Evolutionary conservation across 2,888 invertebrate species (phyloP).

Genomic region (Lagria hirta): DNA sequence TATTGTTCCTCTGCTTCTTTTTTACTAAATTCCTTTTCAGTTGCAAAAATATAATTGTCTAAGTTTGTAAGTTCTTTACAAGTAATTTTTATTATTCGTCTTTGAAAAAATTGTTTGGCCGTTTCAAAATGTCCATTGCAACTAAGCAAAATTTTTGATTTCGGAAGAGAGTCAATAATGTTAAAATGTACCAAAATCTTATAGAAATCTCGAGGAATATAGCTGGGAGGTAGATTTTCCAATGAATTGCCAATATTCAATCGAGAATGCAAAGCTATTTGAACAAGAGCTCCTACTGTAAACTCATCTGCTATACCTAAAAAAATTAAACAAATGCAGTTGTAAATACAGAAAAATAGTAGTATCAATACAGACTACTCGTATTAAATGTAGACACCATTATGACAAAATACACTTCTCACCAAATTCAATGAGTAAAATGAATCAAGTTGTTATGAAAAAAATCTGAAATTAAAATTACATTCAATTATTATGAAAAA

Average conservation of each 20-base stretch:
- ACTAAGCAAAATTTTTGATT: conserved; percentile 1
- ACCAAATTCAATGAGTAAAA: no score
- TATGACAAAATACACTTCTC: no score
- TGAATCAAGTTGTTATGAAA: no score
- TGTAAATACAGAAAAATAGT: no score
- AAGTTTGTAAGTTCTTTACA: neutral
- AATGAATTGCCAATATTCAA: conserved; percentile 5
- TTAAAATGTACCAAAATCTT: conserved; percentile 2
- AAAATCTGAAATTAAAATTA: no score
- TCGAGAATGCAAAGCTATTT: no score
- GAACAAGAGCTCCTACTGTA: no score
- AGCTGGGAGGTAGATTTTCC: conserved; percentile 3
- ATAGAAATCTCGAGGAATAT: neutral
- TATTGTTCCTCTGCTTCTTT: neutral
- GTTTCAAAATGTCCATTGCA: neutral
- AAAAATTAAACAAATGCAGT: no score
- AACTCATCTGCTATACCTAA: no score
- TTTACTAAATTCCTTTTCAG: neutral
- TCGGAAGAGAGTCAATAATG: neutral
- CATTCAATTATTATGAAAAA: no score
- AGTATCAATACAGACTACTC: no score
- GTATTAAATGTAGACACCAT: no score
- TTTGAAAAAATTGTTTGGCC: neutral
- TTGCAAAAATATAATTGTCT: conserved; percentile 1
- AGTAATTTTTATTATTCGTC: conserved; percentile 1